Conservation (phyloP, 2,113 vertebrate species). For the Channa argus region DNA sequence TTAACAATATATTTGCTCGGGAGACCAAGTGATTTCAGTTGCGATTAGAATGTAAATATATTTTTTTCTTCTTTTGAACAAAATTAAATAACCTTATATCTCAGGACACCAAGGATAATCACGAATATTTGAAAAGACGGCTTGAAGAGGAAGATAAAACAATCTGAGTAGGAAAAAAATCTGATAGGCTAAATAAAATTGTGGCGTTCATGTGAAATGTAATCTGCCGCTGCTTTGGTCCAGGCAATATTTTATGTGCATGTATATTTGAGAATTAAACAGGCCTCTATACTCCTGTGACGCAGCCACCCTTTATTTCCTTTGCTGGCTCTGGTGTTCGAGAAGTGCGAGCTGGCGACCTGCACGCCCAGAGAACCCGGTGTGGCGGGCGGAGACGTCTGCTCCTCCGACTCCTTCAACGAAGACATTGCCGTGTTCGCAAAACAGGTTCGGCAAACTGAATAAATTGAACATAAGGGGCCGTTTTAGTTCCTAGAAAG, state of each 20-base stretch:
- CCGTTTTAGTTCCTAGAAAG: no score
- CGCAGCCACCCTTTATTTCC: slow-evolving; percentile 96
- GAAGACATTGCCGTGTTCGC: slow-evolving; percentile 98
- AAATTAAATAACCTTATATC: no score
- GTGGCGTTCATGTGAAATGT: not conserved
- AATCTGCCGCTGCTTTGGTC: slow-evolving; percentile 6
- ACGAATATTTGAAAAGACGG: no score
- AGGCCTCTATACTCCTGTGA: slow-evolving; percentile 47
- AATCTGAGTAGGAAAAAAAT: no score
- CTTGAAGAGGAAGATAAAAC: no score
- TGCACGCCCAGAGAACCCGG: slow-evolving; percentile 96
- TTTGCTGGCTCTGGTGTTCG: slow-evolving; percentile 95
- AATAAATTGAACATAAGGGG: no score
- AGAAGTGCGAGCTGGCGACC: slow-evolving; percentile 98
- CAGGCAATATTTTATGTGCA: not conserved
- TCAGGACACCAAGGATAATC: no score
- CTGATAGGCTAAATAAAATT: not conserved
- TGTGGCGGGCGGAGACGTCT: slow-evolving; percentile 94
- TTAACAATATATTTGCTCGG: no score
- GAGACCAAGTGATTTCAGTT: no score
- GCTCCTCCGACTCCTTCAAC: slow-evolving; percentile 97
- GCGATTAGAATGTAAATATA: no score
- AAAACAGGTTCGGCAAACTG: slow-evolving; percentile 85
- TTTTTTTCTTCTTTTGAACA: no score
- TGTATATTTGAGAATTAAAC: not conserved